Evolutionary conservation across 2,888 invertebrate species (phyloP).

Genomic region (Metellina segmentata): DNA sequence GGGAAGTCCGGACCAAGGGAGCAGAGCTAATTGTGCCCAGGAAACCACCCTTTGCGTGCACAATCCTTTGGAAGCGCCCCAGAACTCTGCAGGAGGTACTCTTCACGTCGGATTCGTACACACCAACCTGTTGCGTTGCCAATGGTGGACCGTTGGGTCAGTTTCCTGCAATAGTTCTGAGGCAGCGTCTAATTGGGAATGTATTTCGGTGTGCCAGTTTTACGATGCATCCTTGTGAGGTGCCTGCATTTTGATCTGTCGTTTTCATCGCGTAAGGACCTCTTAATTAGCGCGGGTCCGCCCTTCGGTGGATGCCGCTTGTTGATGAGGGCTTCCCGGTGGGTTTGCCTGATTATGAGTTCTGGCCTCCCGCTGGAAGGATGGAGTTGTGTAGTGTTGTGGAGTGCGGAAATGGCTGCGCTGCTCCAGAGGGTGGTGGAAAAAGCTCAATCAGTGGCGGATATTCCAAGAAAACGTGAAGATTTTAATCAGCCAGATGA

Average conservation of each 20-base stretch:
- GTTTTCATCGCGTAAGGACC: constrained; percentile 15
- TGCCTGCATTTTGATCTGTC: not conserved
- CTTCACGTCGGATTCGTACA: too few relatives aligned
- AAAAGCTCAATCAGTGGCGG: too few relatives aligned
- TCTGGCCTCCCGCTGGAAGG: constrained; percentile 5
- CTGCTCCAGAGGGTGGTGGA: too few relatives aligned
- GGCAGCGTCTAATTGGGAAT: not conserved
- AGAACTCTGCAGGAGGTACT: not conserved
- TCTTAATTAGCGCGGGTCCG: constrained; percentile 10
- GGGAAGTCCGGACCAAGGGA: constrained; percentile 70
- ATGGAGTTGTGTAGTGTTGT: not conserved
- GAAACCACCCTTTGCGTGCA: constrained; percentile 56
- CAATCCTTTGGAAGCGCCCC: not conserved
- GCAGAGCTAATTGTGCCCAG: constrained; percentile 68
- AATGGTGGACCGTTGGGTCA: not conserved
- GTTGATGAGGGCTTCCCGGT: not conserved
- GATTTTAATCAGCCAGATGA: too few relatives aligned
- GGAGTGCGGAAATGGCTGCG: not conserved
- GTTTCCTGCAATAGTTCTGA: constrained; percentile 16
- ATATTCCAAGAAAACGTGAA: too few relatives aligned
- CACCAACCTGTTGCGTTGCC: too few relatives aligned
- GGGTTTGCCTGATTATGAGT: constrained; percentile 8
- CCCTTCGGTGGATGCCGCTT: not conserved
- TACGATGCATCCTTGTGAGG: not conserved
- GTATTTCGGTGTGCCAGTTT: not conserved